phyloP scores from a whole-genome alignment of 2,797 vertebrate species.

The Clarias pachynema region DNA sequence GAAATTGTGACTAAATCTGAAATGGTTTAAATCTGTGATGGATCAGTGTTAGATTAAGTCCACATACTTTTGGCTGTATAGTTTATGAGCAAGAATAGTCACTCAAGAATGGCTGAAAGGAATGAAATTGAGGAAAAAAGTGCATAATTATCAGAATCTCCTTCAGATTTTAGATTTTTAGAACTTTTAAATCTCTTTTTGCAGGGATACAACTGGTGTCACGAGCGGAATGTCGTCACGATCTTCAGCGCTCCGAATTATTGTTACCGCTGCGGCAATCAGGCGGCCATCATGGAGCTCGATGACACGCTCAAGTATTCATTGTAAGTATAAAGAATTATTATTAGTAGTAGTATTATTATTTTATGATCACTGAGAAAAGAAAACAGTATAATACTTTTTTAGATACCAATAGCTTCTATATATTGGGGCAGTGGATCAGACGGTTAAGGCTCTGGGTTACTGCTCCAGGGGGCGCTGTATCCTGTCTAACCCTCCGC shows the following conservation, averaged over 20 bases:
- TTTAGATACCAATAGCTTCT: background rate
- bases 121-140: background rate
- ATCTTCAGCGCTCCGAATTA: slow-evolving; percentile 99
- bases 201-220: slow-evolving; percentile 98
- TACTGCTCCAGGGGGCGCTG: too few relatives aligned
- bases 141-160: background rate
- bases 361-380: too few relatives aligned
- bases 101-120: background rate
- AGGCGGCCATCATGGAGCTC: slow-evolving; percentile 98
- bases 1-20: background rate
- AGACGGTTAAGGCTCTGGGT: too few relatives aligned
- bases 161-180: too few relatives aligned
- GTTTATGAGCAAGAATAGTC: too few relatives aligned
- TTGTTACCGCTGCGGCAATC: slow-evolving; percentile 97
- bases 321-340: slow-evolving; percentile 83
- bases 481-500: too few relatives aligned
- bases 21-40: background rate
- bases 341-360: background rate
- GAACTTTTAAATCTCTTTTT: slow-evolving; percentile 29
- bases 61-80: background rate
- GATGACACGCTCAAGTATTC: slow-evolving; percentile 99
- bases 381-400: background rate
- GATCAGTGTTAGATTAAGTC: too few relatives aligned
- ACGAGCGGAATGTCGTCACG: slow-evolving; percentile 96
- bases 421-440: too few relatives aligned